Percentiles rank a stretch among this genome's conserved stretches.
Conservation (phyloP, 2,888 invertebrate genomes). For the Byasa hedistus region DNA sequence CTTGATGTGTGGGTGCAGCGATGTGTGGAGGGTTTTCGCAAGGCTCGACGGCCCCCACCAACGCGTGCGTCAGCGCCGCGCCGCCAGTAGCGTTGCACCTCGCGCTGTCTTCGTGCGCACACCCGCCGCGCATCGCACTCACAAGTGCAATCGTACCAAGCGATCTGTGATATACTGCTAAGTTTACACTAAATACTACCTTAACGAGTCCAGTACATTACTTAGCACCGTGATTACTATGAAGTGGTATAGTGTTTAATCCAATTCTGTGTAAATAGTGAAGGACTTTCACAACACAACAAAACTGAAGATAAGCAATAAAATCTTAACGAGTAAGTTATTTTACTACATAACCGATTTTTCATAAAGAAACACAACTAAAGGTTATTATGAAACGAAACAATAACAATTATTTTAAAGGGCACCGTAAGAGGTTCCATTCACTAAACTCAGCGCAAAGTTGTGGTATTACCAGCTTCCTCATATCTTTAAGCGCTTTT, state of each 20-base stretch:
- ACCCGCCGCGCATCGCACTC: slow-evolving; percentile 42
- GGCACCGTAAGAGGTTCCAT: too few species aligned
- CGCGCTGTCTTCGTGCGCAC: slow-evolving; percentile 54
- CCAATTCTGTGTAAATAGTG: slow-evolving; percentile 11
- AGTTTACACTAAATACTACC: slow-evolving; percentile 57
- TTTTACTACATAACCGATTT: not conserved
- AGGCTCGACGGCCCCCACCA: slow-evolving; percentile 66
- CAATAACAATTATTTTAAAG: too few species aligned
- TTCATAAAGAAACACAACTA: not conserved
- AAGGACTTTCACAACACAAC: slow-evolving; percentile 27
- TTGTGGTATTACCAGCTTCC: too few species aligned
- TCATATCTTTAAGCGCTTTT: too few species aligned
- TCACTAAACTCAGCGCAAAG: too few species aligned
- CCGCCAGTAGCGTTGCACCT: slow-evolving; percentile 53
- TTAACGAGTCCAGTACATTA: slow-evolving; percentile 45
- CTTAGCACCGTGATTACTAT: slow-evolving; percentile 28
- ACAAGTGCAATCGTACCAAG: slow-evolving; percentile 65
- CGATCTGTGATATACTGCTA: slow-evolving; percentile 76
- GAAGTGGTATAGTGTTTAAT: slow-evolving; percentile 7
- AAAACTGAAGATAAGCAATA: slow-evolving; percentile 20
- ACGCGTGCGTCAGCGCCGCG: slow-evolving; percentile 54
- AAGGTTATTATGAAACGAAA: too few species aligned
- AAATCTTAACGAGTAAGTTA: too few species aligned
- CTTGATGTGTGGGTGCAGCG: slow-evolving; percentile 42
- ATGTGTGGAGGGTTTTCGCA: slow-evolving; percentile 64